Evolutionary conservation across 2,888 invertebrate species (phyloP).

Genomic region (Meganola albula): DNA sequence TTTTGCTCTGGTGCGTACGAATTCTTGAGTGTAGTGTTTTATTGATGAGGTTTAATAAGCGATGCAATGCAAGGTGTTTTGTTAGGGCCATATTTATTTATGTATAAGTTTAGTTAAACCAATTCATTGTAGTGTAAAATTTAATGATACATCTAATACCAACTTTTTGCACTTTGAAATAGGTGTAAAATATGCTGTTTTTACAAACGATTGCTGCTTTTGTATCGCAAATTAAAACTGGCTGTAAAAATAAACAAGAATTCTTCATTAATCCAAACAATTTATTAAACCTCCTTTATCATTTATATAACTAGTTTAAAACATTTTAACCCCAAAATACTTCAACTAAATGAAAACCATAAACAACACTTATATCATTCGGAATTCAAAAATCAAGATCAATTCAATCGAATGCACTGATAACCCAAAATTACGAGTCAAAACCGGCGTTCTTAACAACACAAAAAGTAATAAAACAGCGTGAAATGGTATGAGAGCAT

Average conservation of each 20-base stretch:
- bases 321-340: neutral
- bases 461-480: slow-evolving; percentile 73
- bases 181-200: too few relatives aligned
- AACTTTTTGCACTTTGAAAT: too few relatives aligned
- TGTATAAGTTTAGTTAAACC: too few relatives aligned
- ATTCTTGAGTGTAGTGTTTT: slow-evolving; percentile 27
- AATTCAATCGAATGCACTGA: slow-evolving; percentile 67
- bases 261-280: too few relatives aligned
- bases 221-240: too few relatives aligned
- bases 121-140: too few relatives aligned
- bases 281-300: too few relatives aligned
- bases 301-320: too few relatives aligned
- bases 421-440: slow-evolving; percentile 69
- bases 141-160: too few relatives aligned
- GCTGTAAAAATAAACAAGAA: too few relatives aligned
- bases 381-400: slow-evolving; percentile 52
- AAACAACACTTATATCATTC: slow-evolving; percentile 33
- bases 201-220: too few relatives aligned
- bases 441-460: slow-evolving; percentile 62
- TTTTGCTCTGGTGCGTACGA: slow-evolving; percentile 48
- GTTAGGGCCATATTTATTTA: too few relatives aligned
- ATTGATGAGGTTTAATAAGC: slow-evolving; percentile 33
- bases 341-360: slow-evolving; percentile 22
- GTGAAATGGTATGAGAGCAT: slow-evolving; percentile 74
- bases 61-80: slow-evolving; percentile 29